Conservation (phyloP, 1,140 invertebrate species). For the Holotrichia oblita region DNA sequence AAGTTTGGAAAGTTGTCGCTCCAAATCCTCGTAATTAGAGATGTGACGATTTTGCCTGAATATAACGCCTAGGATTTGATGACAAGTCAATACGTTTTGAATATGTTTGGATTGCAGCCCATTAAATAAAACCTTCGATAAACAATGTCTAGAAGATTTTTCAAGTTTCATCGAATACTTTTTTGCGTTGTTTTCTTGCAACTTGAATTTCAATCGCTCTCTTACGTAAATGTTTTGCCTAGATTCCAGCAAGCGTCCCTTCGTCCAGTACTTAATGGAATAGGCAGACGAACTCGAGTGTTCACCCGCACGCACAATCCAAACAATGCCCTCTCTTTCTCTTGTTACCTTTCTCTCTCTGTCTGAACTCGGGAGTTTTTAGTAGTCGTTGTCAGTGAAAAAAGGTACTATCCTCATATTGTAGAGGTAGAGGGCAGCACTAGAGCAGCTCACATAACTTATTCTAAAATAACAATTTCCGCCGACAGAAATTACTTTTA, state of each 20-base stretch:
- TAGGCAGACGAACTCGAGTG: not conserved
- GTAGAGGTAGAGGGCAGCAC: not conserved
- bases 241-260: not conserved
- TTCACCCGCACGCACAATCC: not conserved
- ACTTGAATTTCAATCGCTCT: constrained; percentile 2
- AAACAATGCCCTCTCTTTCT: not conserved
- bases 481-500: constrained; percentile 14
- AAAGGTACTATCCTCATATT: too few relatives aligned
- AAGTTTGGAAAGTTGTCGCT: too few relatives aligned
- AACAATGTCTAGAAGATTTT: too few relatives aligned
- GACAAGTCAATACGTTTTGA: too few relatives aligned
- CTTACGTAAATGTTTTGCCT: not conserved
- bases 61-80: too few relatives aligned
- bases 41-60: too few relatives aligned
- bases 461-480: constrained; percentile 14
- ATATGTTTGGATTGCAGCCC: too few relatives aligned
- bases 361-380: not conserved
- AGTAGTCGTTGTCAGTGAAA: not conserved
- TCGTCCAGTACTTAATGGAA: not conserved
- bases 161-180: too few relatives aligned
- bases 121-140: too few relatives aligned
- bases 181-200: not conserved
- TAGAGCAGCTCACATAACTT: not conserved
- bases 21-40: too few relatives aligned
- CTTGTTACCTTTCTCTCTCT: not conserved